Evolutionary conservation across 2,113 vertebrate genomes (phyloP).

Genomic region (Oriolus oriolus): DNA sequence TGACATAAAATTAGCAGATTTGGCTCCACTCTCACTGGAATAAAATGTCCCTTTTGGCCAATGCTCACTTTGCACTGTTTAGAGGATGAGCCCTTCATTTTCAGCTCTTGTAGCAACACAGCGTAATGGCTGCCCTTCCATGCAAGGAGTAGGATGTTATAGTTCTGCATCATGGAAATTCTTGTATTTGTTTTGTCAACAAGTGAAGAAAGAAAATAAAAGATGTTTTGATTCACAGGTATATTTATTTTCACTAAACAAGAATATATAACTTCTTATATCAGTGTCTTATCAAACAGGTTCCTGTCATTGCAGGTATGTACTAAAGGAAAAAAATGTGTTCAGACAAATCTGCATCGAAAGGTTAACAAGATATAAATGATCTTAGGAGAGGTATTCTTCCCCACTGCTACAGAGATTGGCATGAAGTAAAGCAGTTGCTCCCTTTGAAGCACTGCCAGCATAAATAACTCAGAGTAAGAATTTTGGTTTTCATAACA

Average conservation of each 20-base stretch:
- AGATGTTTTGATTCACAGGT: conserved; percentile 1
- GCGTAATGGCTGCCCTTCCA: rapidly evolving
- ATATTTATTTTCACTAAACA: conserved; percentile 19
- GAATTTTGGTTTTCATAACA: conserved; percentile 63
- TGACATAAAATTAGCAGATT: background rate
- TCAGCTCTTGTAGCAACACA: background rate
- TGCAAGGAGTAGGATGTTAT: background rate
- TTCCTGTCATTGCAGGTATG: conserved; percentile 43
- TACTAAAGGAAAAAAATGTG: conserved; percentile 44
- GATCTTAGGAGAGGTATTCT: conserved; percentile 56
- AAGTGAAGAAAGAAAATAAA: conserved; percentile 3
- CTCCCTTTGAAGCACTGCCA: conserved; percentile 61
- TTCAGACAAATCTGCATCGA: conserved; percentile 50
- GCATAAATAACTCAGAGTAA: conserved; percentile 61
- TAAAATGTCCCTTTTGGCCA: background rate
- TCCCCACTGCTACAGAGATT: conserved; percentile 50
- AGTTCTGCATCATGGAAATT: conserved; percentile 16
- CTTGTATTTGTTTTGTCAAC: conserved; percentile 30
- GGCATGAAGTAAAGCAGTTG: conserved; percentile 48
- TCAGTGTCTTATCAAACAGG: background rate
- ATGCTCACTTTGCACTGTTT: background rate
- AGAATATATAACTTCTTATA: background rate
- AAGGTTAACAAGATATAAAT: conserved; percentile 59
- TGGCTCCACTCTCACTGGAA: background rate
- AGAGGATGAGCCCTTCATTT: background rate